Evolutionary conservation across 2,113 vertebrate species (phyloP), one percentile per base, ranked within the genome.

Genomic region (Mixornis gularis): DNA sequence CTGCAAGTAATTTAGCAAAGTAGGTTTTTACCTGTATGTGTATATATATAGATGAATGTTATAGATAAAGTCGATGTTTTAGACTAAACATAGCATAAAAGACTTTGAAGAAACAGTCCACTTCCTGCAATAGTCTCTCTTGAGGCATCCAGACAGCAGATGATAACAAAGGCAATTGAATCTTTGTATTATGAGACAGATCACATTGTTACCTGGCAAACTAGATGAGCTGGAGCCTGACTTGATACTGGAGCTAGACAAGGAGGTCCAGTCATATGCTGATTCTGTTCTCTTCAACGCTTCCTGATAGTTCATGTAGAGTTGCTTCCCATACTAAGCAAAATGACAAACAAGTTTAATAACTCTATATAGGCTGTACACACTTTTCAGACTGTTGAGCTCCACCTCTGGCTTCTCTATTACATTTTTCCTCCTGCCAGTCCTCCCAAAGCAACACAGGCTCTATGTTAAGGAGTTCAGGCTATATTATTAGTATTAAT

Each of bases 221-320:
- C 99, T 99, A 83, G 98, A 98, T 27, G 99, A 99, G 94, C 99
- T 99, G 94, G 98, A 99, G 84, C 98, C 99, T 22, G 99, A 99
- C 89, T 99, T 98, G 95, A 99, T 99, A 94, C 99, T 99, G 91
- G 99, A 98, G 83, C 98, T 99, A 64, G 99, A 99, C 72, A 99
- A 97, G 38, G 99, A 99, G 38, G 99, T 99, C 99, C 99, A 99
- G 53, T 99, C 99, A 56, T 98, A 99, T 1, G 99, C 98, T 0
- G 99, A 98, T 95, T 99, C 99, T 20, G 99, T 99, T 91, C 99
- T 98, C 97, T 98, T 99, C 98, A 99, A 25, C 40, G 99, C 99
- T 93, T 99, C 99, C 96, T 99, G 99, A 96, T 99, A 99, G 97
- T 99, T 99, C 80, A 98, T 80, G 77, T 99, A 99, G 3, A 99